These are phyloP conservation scores for Anhinga rufa DNA, from an alignment of 2,113 vertebrate genomes.

Conservation along the genomic window DNA sequence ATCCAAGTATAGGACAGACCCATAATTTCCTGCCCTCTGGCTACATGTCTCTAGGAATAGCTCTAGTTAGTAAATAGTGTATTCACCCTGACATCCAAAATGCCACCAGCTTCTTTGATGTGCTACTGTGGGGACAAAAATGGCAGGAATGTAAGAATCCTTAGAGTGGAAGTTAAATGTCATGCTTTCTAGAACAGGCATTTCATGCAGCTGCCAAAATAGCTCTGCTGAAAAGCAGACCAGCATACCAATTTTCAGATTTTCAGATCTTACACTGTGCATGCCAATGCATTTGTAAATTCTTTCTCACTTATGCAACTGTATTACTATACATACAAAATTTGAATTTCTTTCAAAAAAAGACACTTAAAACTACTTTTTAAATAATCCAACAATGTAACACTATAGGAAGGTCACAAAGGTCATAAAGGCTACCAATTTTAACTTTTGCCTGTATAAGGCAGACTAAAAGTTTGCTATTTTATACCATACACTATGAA, in stretches of 20 bases:
- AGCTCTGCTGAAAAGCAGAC: not conserved
- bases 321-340: not conserved
- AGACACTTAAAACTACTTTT: not conserved
- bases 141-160: not conserved
- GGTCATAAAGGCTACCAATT: not conserved
- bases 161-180: not conserved
- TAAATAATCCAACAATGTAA: not conserved
- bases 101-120: not conserved
- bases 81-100: slow-evolving; percentile 8
- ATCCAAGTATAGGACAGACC: not conserved
- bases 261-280: not conserved
- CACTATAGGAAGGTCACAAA: not conserved
- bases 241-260: slow-evolving; percentile 5
- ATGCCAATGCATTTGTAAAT: not conserved
- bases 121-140: slow-evolving; percentile 25
- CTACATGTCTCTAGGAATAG: not conserved
- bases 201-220: slow-evolving; percentile 4
- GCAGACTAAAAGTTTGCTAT: not conserved
- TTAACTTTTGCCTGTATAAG: not conserved
- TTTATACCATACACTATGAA: not conserved
- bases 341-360: not conserved
- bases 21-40: not conserved
- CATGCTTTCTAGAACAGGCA: not conserved
- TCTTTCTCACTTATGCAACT: not conserved
- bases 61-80: slow-evolving; percentile 3